phyloP scores from a whole-genome alignment of 2,888 invertebrate genomes.

The Tribolium freemani region DNA sequence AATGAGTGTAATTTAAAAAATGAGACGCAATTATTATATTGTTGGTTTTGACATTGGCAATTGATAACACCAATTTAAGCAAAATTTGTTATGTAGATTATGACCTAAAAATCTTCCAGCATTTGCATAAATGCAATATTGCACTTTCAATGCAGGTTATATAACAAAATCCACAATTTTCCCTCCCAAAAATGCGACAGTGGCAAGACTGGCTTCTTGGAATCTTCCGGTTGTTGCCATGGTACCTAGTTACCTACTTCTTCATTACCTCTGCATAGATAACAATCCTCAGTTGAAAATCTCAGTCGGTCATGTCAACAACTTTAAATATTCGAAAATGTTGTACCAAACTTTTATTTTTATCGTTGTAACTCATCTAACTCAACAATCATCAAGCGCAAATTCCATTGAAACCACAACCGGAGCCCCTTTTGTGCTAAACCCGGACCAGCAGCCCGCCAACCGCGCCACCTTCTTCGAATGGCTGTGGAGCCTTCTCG shows the following conservation, averaged over 20 bases:
- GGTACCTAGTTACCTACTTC: slow-evolving; percentile 47
- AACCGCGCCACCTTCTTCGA: slow-evolving; percentile 55
- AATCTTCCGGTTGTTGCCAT: slow-evolving; percentile 37
- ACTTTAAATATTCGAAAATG: slow-evolving; percentile 7
- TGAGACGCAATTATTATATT: slow-evolving; percentile 52
- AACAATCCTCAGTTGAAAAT: slow-evolving; percentile 31
- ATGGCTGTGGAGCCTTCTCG: slow-evolving; percentile 63
- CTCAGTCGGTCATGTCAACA: slow-evolving; percentile 19
- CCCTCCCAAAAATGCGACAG: slow-evolving; percentile 12
- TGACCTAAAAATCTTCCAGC: slow-evolving; percentile 33
- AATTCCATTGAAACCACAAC: slow-evolving; percentile 12
- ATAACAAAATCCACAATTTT: slow-evolving; percentile 10
- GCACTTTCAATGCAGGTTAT: slow-evolving; percentile 39
- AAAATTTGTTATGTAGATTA: slow-evolving; percentile 42
- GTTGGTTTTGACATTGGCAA: slow-evolving; percentile 51
- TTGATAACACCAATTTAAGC: slow-evolving; percentile 49
- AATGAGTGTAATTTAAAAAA: slow-evolving; percentile 45
- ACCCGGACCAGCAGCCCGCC: slow-evolving; percentile 16
- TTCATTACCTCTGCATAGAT: slow-evolving; percentile 29
- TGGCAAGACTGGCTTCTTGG: slow-evolving; percentile 23
- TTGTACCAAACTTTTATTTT: not conserved
- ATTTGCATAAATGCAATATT: slow-evolving; percentile 33
- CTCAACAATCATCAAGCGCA: not conserved
- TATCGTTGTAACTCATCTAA: not conserved
- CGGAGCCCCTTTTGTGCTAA: slow-evolving; percentile 30